These are phyloP conservation scores for Spodoptera frugiperda DNA, from an alignment of 1,140 invertebrate species.

Conservation along the genomic window DNA sequence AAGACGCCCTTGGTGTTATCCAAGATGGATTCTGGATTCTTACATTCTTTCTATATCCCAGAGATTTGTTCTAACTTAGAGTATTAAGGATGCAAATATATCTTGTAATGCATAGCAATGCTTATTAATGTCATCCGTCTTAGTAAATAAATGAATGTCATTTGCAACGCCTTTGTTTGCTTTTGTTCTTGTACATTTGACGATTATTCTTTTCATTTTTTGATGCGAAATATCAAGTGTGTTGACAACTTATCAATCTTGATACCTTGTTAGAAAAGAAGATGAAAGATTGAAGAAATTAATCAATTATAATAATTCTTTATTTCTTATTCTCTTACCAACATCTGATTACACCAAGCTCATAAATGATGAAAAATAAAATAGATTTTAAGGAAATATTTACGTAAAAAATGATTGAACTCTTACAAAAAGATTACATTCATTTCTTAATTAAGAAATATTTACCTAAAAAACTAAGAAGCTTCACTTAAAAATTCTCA, in stretches of 20 bases:
- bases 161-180: slow-evolving; percentile 10
- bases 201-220: neutral
- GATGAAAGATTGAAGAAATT: too few species aligned
- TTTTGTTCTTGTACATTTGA: neutral
- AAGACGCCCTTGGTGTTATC: slow-evolving; percentile 55
- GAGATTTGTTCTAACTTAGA: slow-evolving; percentile 47
- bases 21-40: slow-evolving; percentile 42
- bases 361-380: too few species aligned
- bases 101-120: slow-evolving; percentile 15
- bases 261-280: too few species aligned
- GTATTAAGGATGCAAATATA: slow-evolving; percentile 32
- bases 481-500: neutral
- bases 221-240: neutral
- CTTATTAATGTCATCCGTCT: slow-evolving; percentile 15
- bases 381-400: too few species aligned
- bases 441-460: too few species aligned
- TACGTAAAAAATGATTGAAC: too few species aligned
- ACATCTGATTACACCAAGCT: too few species aligned
- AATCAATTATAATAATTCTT: too few species aligned
- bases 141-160: slow-evolving; percentile 20
- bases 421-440: too few species aligned
- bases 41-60: slow-evolving; percentile 34
- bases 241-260: too few species aligned
- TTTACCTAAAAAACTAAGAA: neutral
- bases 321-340: too few species aligned